Base-by-base conservation (phyloP, 2,113 vertebrate genomes). In the Aleadryas rufinucha region DNA sequence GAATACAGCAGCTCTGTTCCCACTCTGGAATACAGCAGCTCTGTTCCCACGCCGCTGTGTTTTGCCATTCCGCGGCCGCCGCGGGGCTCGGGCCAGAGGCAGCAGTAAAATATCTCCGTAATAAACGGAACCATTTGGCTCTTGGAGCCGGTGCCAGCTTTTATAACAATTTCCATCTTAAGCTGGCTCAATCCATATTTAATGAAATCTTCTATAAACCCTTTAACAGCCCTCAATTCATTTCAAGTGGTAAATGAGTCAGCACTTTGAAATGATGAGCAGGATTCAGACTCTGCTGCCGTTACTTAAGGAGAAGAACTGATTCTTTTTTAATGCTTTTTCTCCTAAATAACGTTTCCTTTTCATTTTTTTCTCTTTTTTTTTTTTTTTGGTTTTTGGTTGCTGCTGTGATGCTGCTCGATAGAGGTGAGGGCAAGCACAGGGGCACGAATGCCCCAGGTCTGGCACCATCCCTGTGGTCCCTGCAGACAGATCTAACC, bases 81-180 rank as follows among this genome's bases (percentile, higher is more conserved):
- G 78, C 35, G 1, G 91, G 89, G 93, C 53, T 10, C 22, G 22
- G 78, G 74, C 87, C 93, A 61, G 54, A 81, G 84, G 92, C 45
- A 44, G 72, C 76, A 96, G 85, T 96, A 93, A 97, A 98, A 96
- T 93, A 97, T 97, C 95, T 97, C 94, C 6, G 31, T 92, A 97
- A 97, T 96, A 97, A 97, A 97, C 93, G 53, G 94, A 97, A 98
- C 93, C 86, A n/a, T 97, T 98, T 97, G 96, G 97, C 96, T 97
- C 78, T 96, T 68, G 76, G 97, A 98, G 97, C 93, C 37, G 6
- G 83, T 98, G 98, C 98, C 98, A 98, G 97, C 95, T 98, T 98
- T 98, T 98, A 97, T 98, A 98, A 98, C 98, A 98, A 98, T 98
- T 98, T 98, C 97, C 97, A 97, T 98, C 97, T 98, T 97, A 98